Conservation (phyloP, 2,113 vertebrate species). For the Melanotaenia duboulayi region DNA sequence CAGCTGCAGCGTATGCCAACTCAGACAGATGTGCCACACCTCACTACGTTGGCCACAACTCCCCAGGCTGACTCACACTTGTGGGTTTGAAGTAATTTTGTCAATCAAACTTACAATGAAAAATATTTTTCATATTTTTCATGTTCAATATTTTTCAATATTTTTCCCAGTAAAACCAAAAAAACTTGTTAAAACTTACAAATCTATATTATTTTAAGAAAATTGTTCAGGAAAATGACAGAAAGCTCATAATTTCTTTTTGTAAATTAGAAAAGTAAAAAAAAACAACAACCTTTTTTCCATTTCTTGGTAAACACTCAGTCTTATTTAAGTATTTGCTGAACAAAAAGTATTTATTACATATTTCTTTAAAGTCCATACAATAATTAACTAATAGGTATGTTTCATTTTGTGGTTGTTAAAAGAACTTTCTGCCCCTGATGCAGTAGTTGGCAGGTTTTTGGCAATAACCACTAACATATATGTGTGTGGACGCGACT, state of each 20-base stretch:
- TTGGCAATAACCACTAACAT: no score
- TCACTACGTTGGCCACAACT: conserved; percentile 10
- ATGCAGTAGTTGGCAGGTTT: no score
- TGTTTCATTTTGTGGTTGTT: no score
- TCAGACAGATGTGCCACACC: conserved; percentile 37
- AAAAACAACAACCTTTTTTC: no score
- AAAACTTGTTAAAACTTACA: background rate
- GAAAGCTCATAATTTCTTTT: background rate
- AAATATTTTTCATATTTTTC: background rate
- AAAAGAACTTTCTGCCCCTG: no score
- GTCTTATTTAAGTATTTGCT: background rate
- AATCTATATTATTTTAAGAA: background rate
- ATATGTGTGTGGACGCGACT: no score
- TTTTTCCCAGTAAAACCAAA: no score
- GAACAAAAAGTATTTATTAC: background rate
- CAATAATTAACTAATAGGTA: no score
- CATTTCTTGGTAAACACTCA: background rate
- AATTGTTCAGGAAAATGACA: background rate
- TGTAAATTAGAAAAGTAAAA: no score
- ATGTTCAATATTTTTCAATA: background rate
- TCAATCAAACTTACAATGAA: background rate
- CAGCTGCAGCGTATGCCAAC: conserved; percentile 39
- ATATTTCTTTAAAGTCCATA: background rate
- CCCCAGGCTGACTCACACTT: background rate
- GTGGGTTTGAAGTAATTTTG: conserved; percentile 6